Base-by-base conservation (phyloP, 2,888 invertebrate genomes). In the Catonia carolina region DNA sequence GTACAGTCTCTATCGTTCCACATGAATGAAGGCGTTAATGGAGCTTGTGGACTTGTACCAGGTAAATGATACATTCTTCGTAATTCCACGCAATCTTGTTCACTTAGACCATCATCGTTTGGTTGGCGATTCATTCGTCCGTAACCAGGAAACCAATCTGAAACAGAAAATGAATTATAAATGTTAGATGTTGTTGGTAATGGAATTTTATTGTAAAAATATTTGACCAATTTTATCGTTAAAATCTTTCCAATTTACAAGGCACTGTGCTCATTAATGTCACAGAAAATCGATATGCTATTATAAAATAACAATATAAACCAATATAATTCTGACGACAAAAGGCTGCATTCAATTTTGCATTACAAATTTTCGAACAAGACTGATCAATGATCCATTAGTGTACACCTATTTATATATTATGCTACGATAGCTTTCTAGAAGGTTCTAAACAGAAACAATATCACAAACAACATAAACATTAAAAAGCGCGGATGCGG, bases 101-200 rank as follows among this genome's bases (percentile, higher is more conserved):
- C 81, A 18, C 86, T 85, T 10, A 86, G 78, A 1, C 88, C 88
- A 68, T 89, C 89, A 69, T 89, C 89, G 69, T 87, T 89, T 0
- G 89, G 89, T 69, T 89, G 89, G 41, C 76, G 73, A 67, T 79
- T 80, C 62, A 81, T 74, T 45, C 80, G 80, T 70, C 75, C 86
- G 86, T 89, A 53, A 1, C 89, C 89, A 3, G 85, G 84, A 70
- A 89, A 89, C 89, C 89, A 90, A 71, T 89, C 89, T 89, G 70
- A 1, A 64, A 63, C 61, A 61, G n/a, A n/a, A n/a, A 58, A 64
- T 36, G 64, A 68, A 33, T 60, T 14, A 35, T 15, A 17, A 20
- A 33, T 37, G 45, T 52, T 42, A 49, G n/a, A n/a, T n/a, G n/a
- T n/a, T n/a, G n/a, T n/a, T n/a, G n/a, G 49, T 15, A 53, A 20